Percentiles rank a stretch among this genome's conserved stretches.
These are phyloP conservation scores for Habropoda laboriosa DNA, from an alignment of 1,140 invertebrate species.

Conservation along the genomic window DNA sequence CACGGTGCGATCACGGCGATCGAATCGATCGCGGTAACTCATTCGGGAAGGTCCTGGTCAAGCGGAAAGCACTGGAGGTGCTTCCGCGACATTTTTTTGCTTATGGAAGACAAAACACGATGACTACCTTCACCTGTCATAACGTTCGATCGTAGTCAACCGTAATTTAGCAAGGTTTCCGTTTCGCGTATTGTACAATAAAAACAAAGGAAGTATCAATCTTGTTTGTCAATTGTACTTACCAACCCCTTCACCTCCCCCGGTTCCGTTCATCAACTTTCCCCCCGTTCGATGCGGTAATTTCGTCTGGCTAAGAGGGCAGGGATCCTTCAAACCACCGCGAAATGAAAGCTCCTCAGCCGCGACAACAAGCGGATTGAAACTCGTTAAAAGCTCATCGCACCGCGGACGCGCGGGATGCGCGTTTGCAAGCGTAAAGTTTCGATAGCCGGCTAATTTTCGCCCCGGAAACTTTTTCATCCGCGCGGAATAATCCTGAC, in stretches of 20 bases:
- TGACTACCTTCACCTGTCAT: neutral
- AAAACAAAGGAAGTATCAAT: conserved; percentile 36
- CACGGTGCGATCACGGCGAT: neutral
- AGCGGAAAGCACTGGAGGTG: neutral
- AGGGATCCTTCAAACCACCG: neutral
- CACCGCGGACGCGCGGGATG: neutral
- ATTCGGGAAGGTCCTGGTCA: neutral
- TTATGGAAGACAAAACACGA: neutral
- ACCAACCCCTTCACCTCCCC: no score
- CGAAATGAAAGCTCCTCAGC: neutral
- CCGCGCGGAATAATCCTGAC: neutral
- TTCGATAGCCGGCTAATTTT: conserved; percentile 33
- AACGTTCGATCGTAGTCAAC: conserved; percentile 8
- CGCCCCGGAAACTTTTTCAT: conserved; percentile 24
- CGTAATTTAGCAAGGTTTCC: conserved; percentile 12
- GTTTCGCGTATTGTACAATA: conserved; percentile 34
- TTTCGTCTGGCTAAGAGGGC: neutral
- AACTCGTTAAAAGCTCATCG: conserved; percentile 30
- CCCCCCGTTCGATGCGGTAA: neutral
- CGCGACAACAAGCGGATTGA: conserved; percentile 2
- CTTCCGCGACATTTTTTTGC: neutral
- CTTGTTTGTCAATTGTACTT: neutral
- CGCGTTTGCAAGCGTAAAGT: conserved; percentile 6
- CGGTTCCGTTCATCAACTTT: neutral
- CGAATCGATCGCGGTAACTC: neutral